Evolutionary conservation across 2,888 invertebrate species (phyloP).

Genomic region (Netelia melanura): DNA sequence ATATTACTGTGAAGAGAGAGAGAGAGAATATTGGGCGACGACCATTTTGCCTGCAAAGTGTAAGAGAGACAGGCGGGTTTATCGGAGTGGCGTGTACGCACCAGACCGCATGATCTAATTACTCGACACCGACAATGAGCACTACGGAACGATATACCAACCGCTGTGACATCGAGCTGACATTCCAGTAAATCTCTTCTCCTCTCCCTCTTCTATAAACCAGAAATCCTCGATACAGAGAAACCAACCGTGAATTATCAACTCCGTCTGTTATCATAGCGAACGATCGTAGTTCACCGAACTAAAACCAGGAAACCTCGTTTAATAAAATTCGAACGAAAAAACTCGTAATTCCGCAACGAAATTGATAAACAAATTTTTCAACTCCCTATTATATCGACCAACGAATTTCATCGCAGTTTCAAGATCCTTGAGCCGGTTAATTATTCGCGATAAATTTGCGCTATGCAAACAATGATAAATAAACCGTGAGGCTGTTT

Average conservation of each 20-base stretch:
- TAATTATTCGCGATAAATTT: slow-evolving; percentile 39
- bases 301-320: too few relatives aligned
- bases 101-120: slow-evolving; percentile 64
- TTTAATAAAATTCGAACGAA: too few relatives aligned
- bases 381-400: background rate
- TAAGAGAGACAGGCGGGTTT: slow-evolving; percentile 28
- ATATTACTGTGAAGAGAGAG: too few relatives aligned
- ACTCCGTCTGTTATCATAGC: too few relatives aligned
- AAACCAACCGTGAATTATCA: too few relatives aligned
- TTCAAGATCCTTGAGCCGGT: background rate
- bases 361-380: slow-evolving; percentile 18
- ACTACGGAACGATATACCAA: slow-evolving; percentile 6
- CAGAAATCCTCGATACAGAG: too few relatives aligned
- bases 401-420: background rate
- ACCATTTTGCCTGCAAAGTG: too few relatives aligned
- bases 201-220: background rate
- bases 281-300: too few relatives aligned
- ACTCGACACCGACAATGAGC: slow-evolving; percentile 46
- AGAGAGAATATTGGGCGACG: too few relatives aligned
- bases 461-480: slow-evolving; percentile 21
- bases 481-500: slow-evolving; percentile 1
- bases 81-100: slow-evolving; percentile 49
- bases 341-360: background rate
- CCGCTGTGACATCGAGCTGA: slow-evolving; percentile 6
- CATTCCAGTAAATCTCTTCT: background rate